phyloP scores from a whole-genome alignment of 2,113 vertebrate genomes.

The Cebidichthys violaceus region DNA sequence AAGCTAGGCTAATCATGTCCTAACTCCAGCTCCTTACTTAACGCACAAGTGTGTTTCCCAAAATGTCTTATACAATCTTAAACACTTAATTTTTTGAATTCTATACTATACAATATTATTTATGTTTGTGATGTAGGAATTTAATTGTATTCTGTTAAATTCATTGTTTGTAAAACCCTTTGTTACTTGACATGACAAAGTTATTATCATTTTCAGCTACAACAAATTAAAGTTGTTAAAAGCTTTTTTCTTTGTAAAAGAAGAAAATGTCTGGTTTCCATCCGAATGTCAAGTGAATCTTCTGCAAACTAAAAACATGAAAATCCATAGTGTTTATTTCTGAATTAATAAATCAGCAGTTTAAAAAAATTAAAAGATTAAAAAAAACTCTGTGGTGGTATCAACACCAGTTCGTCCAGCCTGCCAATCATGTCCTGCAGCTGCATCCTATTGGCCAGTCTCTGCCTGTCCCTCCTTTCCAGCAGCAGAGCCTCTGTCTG shows the following conservation, averaged over 20 bases:
- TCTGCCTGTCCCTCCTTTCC: conserved; percentile 47
- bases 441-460: conserved; percentile 55
- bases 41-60: neutral
- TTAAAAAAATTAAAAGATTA: too few relatives aligned
- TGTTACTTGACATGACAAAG: neutral
- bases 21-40: neutral
- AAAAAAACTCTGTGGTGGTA: conserved; percentile 54
- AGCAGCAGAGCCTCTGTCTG: conserved; percentile 53
- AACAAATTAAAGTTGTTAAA: neutral
- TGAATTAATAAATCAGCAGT: neutral
- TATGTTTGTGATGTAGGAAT: neutral
- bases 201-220: neutral
- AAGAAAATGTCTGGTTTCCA: neutral
- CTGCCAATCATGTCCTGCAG: conserved; percentile 63
- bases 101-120: neutral
- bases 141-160: neutral
- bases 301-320: neutral
- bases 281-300: neutral
- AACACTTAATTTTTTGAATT: neutral
- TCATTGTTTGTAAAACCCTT: neutral
- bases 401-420: conserved; percentile 62
- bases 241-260: neutral
- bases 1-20: neutral
- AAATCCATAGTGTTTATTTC: conserved; percentile 6
- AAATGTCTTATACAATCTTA: neutral